Evolutionary conservation across 1,140 invertebrate genomes (phyloP).

Genomic region (Calephelis virginiensis): DNA sequence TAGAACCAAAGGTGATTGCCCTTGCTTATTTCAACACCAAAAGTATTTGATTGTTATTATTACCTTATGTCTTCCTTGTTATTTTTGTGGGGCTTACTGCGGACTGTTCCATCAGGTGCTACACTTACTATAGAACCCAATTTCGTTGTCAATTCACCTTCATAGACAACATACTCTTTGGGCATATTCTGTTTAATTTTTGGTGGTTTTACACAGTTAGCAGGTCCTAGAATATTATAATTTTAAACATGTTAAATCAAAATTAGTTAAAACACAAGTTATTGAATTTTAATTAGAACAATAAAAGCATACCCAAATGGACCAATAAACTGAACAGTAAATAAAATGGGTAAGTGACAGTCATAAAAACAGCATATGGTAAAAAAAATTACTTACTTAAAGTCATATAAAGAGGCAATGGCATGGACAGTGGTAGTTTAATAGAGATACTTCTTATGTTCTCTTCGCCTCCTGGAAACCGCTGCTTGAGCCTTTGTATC

Average conservation of each 20-base stretch:
- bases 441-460: conserved; percentile 81
- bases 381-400: conserved; percentile 77
- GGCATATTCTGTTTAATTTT: conserved; percentile 71
- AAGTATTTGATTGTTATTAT: background rate
- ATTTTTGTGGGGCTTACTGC: conserved; percentile 43
- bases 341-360: too few species aligned
- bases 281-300: too few species aligned
- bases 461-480: conserved; percentile 82
- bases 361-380: too few species aligned
- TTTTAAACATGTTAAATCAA: background rate
- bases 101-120: conserved; percentile 78
- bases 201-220: conserved; percentile 44
- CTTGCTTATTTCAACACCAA: too few species aligned
- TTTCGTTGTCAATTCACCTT: conserved; percentile 80
- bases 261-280: background rate
- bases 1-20: too few species aligned
- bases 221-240: conserved; percentile 49
- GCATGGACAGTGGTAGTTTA: conserved; percentile 76
- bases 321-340: too few species aligned
- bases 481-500: conserved; percentile 71
- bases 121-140: conserved; percentile 71
- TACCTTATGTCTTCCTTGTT: conserved; percentile 29
- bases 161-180: conserved; percentile 75
- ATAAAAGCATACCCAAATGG: too few species aligned
- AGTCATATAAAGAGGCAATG: conserved; percentile 81